phyloP scores from a whole-genome alignment of 2,113 vertebrate species.

The Pollimyrus isidori region DNA sequence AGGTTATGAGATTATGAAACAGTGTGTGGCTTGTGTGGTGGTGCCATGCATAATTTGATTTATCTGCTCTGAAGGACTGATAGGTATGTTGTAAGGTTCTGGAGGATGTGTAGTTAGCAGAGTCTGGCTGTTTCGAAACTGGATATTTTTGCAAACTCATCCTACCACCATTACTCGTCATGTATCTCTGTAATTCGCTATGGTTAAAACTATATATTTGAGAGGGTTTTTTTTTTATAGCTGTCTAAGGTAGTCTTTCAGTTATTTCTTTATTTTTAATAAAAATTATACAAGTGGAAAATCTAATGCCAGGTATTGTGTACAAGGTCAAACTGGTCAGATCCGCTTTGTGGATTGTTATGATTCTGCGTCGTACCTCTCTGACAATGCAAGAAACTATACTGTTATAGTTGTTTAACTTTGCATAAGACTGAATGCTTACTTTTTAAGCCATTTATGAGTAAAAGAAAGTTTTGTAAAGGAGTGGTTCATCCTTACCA shows the following conservation, averaged over 20 bases:
- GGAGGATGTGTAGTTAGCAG: neutral
- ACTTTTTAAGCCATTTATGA: neutral
- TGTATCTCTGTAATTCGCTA: neutral
- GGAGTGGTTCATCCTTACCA: neutral
- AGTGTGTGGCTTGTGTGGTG: neutral
- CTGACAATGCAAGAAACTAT: neutral
- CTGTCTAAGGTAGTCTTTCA: neutral
- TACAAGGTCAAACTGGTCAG: neutral
- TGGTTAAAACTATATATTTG: neutral
- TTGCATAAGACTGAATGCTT: neutral
- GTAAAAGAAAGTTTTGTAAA: neutral
- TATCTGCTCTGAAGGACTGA: neutral
- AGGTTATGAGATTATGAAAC: neutral
- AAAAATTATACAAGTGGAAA: neutral
- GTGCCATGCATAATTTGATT: neutral
- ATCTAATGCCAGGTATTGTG: neutral
- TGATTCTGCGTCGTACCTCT: neutral
- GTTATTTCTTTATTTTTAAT: neutral
- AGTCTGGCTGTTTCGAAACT: neutral
- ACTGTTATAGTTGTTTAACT: neutral
- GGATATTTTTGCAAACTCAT: neutral
- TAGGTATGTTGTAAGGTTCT: neutral
- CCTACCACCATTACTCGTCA: neutral
- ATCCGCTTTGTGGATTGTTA: neutral
- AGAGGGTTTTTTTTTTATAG: neutral